These are phyloP conservation scores for Neosilurus mollespiculum DNA, from an alignment of 2,797 vertebrate species.

Conservation along the genomic window DNA sequence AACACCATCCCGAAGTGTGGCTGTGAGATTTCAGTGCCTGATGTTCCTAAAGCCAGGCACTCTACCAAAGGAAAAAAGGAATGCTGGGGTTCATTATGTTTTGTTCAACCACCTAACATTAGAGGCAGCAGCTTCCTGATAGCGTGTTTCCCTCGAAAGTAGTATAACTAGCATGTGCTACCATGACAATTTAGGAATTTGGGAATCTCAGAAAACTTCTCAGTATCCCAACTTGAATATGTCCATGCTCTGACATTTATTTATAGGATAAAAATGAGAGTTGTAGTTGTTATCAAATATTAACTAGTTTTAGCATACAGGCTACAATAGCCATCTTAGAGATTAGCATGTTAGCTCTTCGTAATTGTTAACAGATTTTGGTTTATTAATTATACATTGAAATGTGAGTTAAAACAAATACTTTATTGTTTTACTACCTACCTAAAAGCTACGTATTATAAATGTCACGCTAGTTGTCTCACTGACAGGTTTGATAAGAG, in stretches of 20 bases:
- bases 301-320: not conserved
- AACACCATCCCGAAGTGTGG: slow-evolving; percentile 30
- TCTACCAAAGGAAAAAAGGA: not conserved
- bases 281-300: not conserved
- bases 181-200: not conserved
- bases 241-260: not conserved
- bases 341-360: not conserved
- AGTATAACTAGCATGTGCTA: not conserved
- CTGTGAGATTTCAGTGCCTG: slow-evolving; percentile 12
- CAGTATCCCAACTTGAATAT: not conserved
- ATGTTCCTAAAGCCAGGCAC: slow-evolving; percentile 8
- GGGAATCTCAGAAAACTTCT: not conserved
- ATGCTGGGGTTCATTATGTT: not conserved
- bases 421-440: not conserved
- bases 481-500: not conserved
- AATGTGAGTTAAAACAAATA: not conserved
- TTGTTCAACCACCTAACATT: not conserved
- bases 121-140: not conserved
- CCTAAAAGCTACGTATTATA: not conserved
- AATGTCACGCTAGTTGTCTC: not conserved
- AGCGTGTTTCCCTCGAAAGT: not conserved
- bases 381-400: not conserved
- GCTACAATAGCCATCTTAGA: not conserved
- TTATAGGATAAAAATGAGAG: not conserved
- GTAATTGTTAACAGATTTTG: not conserved